Conservation (phyloP, 2,113 vertebrate genomes). For the Murina feae region DNA sequence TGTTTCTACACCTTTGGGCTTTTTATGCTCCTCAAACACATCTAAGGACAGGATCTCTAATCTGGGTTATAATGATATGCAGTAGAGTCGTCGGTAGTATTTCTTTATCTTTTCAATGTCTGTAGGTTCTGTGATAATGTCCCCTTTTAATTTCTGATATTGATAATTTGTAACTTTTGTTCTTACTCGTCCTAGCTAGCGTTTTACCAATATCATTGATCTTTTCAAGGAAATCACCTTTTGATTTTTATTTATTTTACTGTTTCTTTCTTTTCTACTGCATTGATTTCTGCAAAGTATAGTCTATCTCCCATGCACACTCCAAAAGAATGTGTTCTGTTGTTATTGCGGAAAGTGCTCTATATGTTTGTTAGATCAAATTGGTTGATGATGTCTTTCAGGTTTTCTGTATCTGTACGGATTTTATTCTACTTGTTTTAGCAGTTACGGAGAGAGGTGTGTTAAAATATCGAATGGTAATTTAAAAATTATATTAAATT, state of each 20-base stretch:
- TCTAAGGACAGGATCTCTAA: not conserved
- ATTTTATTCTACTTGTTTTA: not conserved
- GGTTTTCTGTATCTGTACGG: not conserved
- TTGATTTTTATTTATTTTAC: not conserved
- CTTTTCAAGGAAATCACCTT: not conserved
- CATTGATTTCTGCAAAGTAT: not conserved
- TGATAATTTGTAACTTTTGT: not conserved
- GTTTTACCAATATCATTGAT: not conserved
- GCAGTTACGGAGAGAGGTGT: not conserved
- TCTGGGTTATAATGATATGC: not conserved
- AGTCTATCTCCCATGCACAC: not conserved
- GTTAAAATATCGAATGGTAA: not conserved
- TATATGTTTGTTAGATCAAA: not conserved
- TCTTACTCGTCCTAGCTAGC: not conserved
- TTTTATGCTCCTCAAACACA: not conserved
- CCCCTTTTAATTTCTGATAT: not conserved
- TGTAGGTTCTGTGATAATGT: not conserved
- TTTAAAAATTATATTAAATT: not conserved
- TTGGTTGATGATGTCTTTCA: not conserved
- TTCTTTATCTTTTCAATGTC: not conserved
- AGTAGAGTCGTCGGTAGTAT: not conserved
- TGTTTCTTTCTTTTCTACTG: not conserved
- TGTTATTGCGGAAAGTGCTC: not conserved
- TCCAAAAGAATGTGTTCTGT: not conserved
- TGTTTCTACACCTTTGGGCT: not conserved